phyloP scores from a whole-genome alignment of 1,140 invertebrate species.

The Nilaparvata lugens region DNA sequence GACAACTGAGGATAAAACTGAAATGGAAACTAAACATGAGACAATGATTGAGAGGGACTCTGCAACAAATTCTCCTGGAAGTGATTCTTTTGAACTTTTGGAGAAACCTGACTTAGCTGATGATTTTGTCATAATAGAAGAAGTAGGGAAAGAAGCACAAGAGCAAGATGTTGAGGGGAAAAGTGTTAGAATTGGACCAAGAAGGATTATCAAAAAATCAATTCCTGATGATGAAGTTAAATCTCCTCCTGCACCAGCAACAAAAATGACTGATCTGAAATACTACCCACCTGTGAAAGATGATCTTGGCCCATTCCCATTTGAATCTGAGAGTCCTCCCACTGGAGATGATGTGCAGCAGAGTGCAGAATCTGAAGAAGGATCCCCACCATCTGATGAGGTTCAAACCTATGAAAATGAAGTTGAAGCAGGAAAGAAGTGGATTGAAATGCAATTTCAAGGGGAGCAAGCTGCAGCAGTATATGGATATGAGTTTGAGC shows the following conservation, averaged over 20 bases:
- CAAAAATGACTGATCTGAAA: slow-evolving; percentile 43
- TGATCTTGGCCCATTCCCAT: slow-evolving; percentile 46
- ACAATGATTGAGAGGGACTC: slow-evolving; percentile 43
- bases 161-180: slow-evolving; percentile 72
- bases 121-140: slow-evolving; percentile 78
- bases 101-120: slow-evolving; percentile 77
- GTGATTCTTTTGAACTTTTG: slow-evolving; percentile 82
- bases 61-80: slow-evolving; percentile 60
- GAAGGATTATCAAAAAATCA: slow-evolving; percentile 41
- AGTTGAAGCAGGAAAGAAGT: slow-evolving; percentile 69
- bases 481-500: slow-evolving; percentile 56
- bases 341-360: slow-evolving; percentile 32
- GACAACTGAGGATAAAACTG: slow-evolving; percentile 43
- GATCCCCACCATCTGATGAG: slow-evolving; percentile 31
- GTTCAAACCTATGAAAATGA: slow-evolving; percentile 40
- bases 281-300: slow-evolving; percentile 41
- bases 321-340: slow-evolving; percentile 64
- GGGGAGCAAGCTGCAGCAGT: slow-evolving; percentile 52
- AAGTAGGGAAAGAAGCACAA: slow-evolving; percentile 71
- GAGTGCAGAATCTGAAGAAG: slow-evolving; percentile 22
- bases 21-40: slow-evolving; percentile 33
- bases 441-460: slow-evolving; percentile 81
- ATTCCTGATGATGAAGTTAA: slow-evolving; percentile 64
- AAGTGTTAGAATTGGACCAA: slow-evolving; percentile 54
- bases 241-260: slow-evolving; percentile 46